These are phyloP conservation scores for Peromyscus nudipes DNA, from an alignment of 2,797 vertebrate species.

Conservation along the genomic window DNA sequence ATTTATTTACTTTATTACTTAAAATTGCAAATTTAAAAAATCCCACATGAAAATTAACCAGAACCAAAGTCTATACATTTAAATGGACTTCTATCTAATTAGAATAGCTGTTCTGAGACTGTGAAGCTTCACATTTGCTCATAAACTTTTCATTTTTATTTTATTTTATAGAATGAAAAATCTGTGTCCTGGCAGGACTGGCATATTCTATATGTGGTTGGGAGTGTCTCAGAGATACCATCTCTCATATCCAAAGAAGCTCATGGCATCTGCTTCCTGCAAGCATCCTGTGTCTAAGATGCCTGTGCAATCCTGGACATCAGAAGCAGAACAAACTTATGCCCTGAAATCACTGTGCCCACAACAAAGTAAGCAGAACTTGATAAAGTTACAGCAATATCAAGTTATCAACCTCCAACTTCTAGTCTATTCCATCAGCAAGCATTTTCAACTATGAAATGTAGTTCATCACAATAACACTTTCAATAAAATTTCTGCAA, in stretches of 20 bases:
- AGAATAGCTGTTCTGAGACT: background rate
- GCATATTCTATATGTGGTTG: background rate
- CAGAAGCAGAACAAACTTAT: background rate
- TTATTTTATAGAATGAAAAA: background rate
- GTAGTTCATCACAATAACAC: constrained; percentile 88
- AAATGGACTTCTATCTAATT: background rate
- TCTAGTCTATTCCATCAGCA: constrained; percentile 75
- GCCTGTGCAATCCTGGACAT: background rate
- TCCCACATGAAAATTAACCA: background rate
- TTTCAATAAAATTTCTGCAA: constrained; percentile 91
- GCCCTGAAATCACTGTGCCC: background rate
- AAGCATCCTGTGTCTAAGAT: background rate
- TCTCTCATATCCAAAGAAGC: background rate
- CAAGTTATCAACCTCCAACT: constrained; percentile 69
- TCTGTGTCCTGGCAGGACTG: background rate
- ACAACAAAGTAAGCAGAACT: constrained; percentile 53
- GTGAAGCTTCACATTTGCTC: background rate
- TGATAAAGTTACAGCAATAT: constrained; percentile 50
- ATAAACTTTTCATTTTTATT: background rate
- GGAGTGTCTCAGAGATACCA: background rate
- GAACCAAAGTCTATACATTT: background rate
- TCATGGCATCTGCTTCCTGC: background rate
- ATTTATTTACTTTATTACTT: background rate
- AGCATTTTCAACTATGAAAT: constrained; percentile 83
- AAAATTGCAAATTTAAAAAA: background rate